A percentile compares a stretch with the other conserved stretches of the same genome.
These are phyloP conservation scores for Drosophila engyochracea DNA, from an alignment of 2,888 invertebrate species.

Conservation along the genomic window DNA sequence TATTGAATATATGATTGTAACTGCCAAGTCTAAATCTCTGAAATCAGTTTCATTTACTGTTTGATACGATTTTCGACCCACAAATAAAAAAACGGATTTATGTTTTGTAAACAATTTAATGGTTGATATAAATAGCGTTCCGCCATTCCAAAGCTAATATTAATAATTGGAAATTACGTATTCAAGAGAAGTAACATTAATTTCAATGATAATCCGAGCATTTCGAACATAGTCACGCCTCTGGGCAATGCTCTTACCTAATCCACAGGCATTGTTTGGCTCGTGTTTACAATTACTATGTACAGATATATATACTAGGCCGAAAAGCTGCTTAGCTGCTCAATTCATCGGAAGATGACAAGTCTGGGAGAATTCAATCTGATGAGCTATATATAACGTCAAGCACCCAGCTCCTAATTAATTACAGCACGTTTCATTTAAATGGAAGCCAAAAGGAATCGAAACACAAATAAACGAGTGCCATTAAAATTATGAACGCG, in stretches of 20 bases:
- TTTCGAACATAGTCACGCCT: conserved; percentile 62
- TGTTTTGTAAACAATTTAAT: conserved; percentile 33
- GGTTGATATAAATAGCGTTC: conserved; percentile 9
- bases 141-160: conserved; percentile 31
- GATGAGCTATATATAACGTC: neutral
- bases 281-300: conserved; percentile 26
- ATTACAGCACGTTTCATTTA: conserved; percentile 20
- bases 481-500: conserved; percentile 60
- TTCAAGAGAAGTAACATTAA: conserved; percentile 49
- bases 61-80: neutral
- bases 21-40: neutral
- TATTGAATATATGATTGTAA: neutral
- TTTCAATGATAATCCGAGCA: conserved; percentile 60
- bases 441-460: conserved; percentile 13
- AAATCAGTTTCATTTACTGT: neutral
- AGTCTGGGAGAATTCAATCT: neutral
- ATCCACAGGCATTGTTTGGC: conserved; percentile 23
- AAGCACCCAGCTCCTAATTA: conserved; percentile 14
- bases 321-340: neutral
- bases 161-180: conserved; percentile 41
- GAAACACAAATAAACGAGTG: conserved; percentile 10
- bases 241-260: conserved; percentile 39
- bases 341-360: neutral
- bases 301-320: neutral
- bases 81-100: neutral